Conservation (phyloP, 2,888 invertebrate genomes). For the Cosmopolites sordidus region DNA sequence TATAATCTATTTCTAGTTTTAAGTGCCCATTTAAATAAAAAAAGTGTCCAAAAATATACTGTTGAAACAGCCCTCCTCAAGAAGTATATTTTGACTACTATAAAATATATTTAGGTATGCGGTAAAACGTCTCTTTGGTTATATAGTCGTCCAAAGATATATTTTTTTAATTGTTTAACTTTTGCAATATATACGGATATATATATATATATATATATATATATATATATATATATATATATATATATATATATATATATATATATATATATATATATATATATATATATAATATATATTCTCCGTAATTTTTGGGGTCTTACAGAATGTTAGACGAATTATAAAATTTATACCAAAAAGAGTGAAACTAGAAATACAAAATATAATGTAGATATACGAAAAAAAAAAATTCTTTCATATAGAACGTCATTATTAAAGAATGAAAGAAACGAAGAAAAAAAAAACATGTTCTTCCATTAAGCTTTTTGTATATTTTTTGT, state of each 20-base stretch:
- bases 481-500: background rate
- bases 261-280: too few relatives aligned
- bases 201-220: too few relatives aligned
- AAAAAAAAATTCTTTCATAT: background rate
- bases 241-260: too few relatives aligned
- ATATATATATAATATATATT: too few relatives aligned
- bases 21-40: background rate
- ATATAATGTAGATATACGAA: conserved; percentile 1
- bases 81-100: conserved; percentile 1
- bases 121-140: conserved; percentile 1
- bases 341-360: conserved; percentile 1
- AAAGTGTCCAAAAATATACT: conserved; percentile 1
- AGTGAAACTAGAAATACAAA: conserved; percentile 1
- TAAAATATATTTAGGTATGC: conserved; percentile 2
- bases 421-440: background rate
- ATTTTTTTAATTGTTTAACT: conserved; percentile 8
- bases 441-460: background rate
- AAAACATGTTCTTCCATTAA: conserved; percentile 1
- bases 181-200: background rate
- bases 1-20: background rate
- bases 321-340: conserved; percentile 1
- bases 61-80: background rate
- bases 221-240: too few relatives aligned
- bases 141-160: conserved; percentile 1
- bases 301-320: background rate